A percentile compares a stretch with the other conserved stretches of the same genome.
Conservation (phyloP, 2,113 vertebrate species). For the Hippocampus comes region DNA sequence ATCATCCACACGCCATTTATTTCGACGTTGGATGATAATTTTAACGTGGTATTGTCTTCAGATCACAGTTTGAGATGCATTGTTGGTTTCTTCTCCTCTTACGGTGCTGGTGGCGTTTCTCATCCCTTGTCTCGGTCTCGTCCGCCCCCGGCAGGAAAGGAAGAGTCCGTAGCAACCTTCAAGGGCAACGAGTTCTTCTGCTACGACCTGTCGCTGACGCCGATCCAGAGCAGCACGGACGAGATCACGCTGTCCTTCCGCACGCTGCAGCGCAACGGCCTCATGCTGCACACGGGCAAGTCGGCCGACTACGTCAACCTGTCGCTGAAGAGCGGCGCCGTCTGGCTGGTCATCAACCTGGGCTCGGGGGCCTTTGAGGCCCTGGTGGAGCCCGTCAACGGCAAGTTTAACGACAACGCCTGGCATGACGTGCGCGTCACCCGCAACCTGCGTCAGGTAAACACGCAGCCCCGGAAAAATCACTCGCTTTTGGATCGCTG, state of each 20-base stretch:
- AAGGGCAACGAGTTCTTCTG: constrained; percentile 95
- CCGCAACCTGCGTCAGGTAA: constrained; percentile 97
- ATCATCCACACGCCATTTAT: too few relatives aligned
- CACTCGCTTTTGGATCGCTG: not conserved
- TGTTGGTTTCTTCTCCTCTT: not conserved
- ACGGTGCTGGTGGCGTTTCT: not conserved
- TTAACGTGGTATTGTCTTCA: too few relatives aligned
- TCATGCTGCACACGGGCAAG: constrained; percentile 95
- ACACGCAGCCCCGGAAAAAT: constrained; percentile 21
- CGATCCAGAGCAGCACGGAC: constrained; percentile 96
- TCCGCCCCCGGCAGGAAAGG: constrained; percentile 74
- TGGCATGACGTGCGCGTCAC: constrained; percentile 94
- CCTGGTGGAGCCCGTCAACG: constrained; percentile 91
- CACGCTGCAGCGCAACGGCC: constrained; percentile 88
- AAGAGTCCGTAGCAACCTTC: constrained; percentile 92
- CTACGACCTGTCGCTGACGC: constrained; percentile 92
- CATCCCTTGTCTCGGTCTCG: not conserved
- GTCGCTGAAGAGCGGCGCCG: constrained; percentile 89
- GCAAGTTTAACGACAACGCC: constrained; percentile 92
- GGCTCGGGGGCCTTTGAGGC: constrained; percentile 95
- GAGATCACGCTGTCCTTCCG: constrained; percentile 94
- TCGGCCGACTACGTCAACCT: constrained; percentile 95
- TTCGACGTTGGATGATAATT: too few relatives aligned
- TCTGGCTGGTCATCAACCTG: constrained; percentile 96
- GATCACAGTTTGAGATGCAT: too few relatives aligned